These are phyloP conservation scores for Sialis fuliginosa DNA, from an alignment of 2,888 invertebrate species.

Conservation along the genomic window DNA sequence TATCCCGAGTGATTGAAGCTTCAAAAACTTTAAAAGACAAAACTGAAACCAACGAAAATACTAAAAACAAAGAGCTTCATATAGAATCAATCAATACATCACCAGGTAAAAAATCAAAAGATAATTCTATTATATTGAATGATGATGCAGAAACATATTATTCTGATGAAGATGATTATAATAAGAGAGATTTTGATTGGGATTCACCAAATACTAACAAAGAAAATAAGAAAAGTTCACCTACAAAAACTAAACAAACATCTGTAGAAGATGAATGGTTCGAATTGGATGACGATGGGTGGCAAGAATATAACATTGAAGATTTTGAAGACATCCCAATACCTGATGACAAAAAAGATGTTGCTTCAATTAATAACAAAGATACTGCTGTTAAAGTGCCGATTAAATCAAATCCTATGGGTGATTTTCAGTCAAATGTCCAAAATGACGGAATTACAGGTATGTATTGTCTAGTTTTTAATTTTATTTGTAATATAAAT, in stretches of 20 bases:
- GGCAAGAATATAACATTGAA: slow-evolving; percentile 32
- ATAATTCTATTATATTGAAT: too few species aligned
- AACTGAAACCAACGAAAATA: too few species aligned
- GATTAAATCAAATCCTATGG: slow-evolving; percentile 19
- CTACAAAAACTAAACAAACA: background rate
- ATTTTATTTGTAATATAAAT: background rate
- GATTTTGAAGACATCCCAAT: slow-evolving; percentile 27
- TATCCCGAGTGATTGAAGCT: background rate
- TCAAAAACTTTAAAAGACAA: background rate
- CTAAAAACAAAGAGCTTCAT: too few species aligned
- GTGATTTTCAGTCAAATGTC: slow-evolving; percentile 38
- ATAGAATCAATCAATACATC: too few species aligned
- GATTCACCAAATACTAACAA: background rate
- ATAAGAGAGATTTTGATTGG: background rate
- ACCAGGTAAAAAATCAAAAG: too few species aligned
- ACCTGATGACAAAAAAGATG: slow-evolving; percentile 9
- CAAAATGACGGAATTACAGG: slow-evolving; percentile 51
- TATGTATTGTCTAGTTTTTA: slow-evolving; percentile 10
- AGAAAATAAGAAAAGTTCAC: too few species aligned
- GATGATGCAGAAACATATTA: too few species aligned
- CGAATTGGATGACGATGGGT: slow-evolving; percentile 34
- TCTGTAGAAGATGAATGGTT: background rate
- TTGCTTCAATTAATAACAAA: slow-evolving; percentile 4
- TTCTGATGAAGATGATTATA: slow-evolving; percentile 2
- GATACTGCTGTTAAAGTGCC: slow-evolving; percentile 5